Base-by-base conservation (phyloP, 2,797 vertebrate species). In the Trachops cirrhosus region DNA sequence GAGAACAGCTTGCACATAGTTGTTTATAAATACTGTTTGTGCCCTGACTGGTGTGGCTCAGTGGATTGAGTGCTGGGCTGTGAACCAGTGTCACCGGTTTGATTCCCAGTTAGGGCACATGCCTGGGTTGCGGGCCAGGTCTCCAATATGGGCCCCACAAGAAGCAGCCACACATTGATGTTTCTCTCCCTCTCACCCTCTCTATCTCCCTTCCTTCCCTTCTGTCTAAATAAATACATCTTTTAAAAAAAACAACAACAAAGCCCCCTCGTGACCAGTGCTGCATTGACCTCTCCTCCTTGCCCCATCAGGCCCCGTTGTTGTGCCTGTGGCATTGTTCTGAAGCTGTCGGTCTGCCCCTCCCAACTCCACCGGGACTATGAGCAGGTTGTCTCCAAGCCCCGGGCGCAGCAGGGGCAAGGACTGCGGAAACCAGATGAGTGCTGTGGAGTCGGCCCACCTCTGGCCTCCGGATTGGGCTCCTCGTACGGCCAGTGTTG, bases 261-360 rank as follows among this genome's bases (percentile, higher is more conserved):
- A 54, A 19, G 1, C 26, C 32, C 44, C 19, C 6, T 73, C 6
- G 24, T 74, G 50, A 74, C 48, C 71, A 85, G 67, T 87, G 70
- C 73, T 50, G 52, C 77, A 94, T 8, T 37, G 29, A 48, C 52
- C 19, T 52, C 73, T 64, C 29, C 9, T 22, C 37, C 16, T 88
- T n/a, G 15, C 5, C n/a, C 22, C 6, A 2, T 5, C 5, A 46
- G 82, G 59, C 15, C 50, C 1, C 2, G 0, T 48, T 46, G 1
- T 21, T 8, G 24, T 52, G 21, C 14, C 75, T 6, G 41, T 70
- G 57, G 29, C 54, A 41, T 48, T 46, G 68, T 77, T 57, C 48
- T 41, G 41, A 48, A 59, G 41, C 73, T 79, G 1, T 48, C 39
- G 70, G 50, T 74, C 50, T 77, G 62, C 46, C 75, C 79, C 46